phyloP scores from a whole-genome alignment of 2,797 vertebrate genomes.

The Lacerta viridis region DNA sequence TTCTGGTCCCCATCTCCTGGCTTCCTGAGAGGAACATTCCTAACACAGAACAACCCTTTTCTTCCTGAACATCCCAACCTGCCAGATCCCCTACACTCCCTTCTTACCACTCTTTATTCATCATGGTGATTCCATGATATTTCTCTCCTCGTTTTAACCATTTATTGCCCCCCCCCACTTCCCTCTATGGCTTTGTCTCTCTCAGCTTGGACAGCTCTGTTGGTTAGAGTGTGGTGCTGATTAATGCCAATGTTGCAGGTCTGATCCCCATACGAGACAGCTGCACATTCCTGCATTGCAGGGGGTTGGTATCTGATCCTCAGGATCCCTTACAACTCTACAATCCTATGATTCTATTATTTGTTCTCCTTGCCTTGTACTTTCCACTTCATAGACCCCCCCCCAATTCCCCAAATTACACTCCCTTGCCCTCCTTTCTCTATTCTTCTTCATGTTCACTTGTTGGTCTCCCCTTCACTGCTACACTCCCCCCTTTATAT shows the following conservation, averaged over 20 bases:
- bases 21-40: background rate
- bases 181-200: background rate
- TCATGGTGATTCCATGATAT: background rate
- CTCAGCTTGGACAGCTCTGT: too few species aligned
- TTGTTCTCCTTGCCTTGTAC: background rate
- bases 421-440: background rate
- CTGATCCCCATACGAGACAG: too few species aligned
- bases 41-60: background rate
- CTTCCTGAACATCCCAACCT: background rate
- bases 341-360: background rate
- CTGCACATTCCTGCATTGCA: too few species aligned
- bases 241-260: too few species aligned
- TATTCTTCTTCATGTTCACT: conserved; percentile 9
- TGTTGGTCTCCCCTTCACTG: background rate
- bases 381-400: background rate
- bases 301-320: too few species aligned
- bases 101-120: background rate
- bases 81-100: background rate
- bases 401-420: background rate
- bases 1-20: background rate
- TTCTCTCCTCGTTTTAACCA: background rate
- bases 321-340: too few species aligned
- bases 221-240: too few species aligned
- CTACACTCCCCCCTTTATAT: background rate
- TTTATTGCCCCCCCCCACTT: background rate